Evolutionary conservation across 2,888 invertebrate species (phyloP).

Genomic region (Congeria kusceri): DNA sequence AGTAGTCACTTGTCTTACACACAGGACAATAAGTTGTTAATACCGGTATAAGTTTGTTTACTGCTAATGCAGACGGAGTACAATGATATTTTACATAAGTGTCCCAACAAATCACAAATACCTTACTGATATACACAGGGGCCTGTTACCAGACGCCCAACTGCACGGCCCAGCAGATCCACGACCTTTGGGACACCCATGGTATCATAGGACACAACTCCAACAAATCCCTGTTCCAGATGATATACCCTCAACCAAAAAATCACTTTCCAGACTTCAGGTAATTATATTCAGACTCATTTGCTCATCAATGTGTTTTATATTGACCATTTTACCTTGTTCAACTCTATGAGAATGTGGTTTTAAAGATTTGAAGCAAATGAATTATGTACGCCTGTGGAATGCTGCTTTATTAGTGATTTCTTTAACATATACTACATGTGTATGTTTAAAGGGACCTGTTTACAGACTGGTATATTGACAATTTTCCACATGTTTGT

Average conservation of each 20-base stretch:
- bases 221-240: not conserved
- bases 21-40: not conserved
- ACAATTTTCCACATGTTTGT: no score
- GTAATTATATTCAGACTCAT: no score
- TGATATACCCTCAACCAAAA: not conserved
- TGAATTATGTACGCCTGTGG: no score
- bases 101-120: not conserved
- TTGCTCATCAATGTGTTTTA: no score
- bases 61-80: not conserved
- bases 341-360: no score
- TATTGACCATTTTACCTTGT: no score
- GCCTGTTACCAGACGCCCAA: conserved; percentile 2
- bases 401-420: no score
- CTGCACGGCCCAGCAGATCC: not conserved
- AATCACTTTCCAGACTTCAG: not conserved
- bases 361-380: no score
- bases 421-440: no score
- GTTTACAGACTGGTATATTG: no score
- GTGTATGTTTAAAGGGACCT: no score
- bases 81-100: not conserved
- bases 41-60: not conserved
- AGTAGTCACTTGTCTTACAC: not conserved
- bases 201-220: not conserved
- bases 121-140: not conserved
- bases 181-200: not conserved